Conservation (phyloP, 1,140 invertebrate genomes). For the Nephotettix cincticeps region DNA sequence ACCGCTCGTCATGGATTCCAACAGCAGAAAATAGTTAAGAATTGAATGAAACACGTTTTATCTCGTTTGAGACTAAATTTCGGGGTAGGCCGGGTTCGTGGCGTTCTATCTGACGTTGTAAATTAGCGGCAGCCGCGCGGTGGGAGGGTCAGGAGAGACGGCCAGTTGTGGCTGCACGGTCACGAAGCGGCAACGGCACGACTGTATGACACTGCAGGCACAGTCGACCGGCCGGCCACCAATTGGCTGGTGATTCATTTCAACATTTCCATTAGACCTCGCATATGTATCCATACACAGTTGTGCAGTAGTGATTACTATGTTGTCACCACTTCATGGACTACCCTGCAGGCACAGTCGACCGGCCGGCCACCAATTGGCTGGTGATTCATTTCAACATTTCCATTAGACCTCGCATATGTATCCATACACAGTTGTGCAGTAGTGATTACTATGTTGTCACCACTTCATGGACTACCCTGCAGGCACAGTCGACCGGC, state of each 20-base stretch:
- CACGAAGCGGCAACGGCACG: background rate
- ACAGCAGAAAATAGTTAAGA: background rate
- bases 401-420: background rate
- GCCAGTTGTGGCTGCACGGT: background rate
- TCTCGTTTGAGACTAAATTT: conserved; percentile 13
- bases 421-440: background rate
- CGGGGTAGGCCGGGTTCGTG: conserved; percentile 12
- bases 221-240: background rate
- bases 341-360: background rate
- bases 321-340: too few relatives aligned
- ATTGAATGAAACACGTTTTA: conserved; percentile 12
- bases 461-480: background rate
- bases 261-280: conserved; percentile 6
- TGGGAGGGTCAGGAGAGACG: conserved; percentile 14
- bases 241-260: conserved; percentile 13
- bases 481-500: background rate
- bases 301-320: too few relatives aligned
- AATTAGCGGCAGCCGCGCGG: background rate
- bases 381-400: conserved; percentile 9
- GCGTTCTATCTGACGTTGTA: conserved; percentile 14
- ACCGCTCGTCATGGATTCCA: too few relatives aligned
- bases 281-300: background rate
- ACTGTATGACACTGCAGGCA: conserved; percentile 5
- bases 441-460: too few relatives aligned
- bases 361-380: background rate